A percentile compares a stretch with the other conserved stretches of the same genome.
phyloP scores from a whole-genome alignment of 1,140 invertebrate genomes.

The Augochlora pura region DNA sequence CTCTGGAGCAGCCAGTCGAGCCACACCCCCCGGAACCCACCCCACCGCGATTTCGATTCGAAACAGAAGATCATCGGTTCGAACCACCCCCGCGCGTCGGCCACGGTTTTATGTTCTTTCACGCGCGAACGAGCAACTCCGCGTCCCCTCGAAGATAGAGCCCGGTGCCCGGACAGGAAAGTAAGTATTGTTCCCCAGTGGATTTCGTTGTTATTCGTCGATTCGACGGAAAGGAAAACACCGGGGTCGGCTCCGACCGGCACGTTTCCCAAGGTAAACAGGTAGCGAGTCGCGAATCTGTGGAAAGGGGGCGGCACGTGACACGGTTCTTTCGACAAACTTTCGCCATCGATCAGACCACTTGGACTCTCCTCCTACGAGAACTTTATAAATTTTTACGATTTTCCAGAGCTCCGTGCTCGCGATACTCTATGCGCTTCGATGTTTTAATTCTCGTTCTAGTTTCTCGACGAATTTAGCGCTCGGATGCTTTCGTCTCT shows the following conservation, averaged over 20 bases:
- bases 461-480: no score
- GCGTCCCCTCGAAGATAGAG: not conserved
- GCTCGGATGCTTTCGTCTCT: no score
- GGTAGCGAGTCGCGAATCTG: conserved; percentile 8
- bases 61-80: conserved; percentile 38
- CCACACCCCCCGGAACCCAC: not conserved
- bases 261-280: conserved; percentile 51
- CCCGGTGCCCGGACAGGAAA: conserved; percentile 12
- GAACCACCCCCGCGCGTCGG: not conserved
- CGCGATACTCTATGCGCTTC: no score
- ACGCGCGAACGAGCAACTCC: not conserved
- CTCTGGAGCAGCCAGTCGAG: not conserved
- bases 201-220: conserved; percentile 39
- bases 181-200: conserved; percentile 34
- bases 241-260: not conserved
- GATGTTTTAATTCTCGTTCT: no score
- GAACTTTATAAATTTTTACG: no score
- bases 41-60: conserved; percentile 24
- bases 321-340: not conserved
- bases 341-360: no score
- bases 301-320: conserved; percentile 12
- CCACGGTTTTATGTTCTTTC: conserved; percentile 10
- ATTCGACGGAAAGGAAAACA: conserved; percentile 59
- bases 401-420: no score
- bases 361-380: no score